Conservation (phyloP, 2,113 vertebrate species). For the Thalassarche chlororhynchos region DNA sequence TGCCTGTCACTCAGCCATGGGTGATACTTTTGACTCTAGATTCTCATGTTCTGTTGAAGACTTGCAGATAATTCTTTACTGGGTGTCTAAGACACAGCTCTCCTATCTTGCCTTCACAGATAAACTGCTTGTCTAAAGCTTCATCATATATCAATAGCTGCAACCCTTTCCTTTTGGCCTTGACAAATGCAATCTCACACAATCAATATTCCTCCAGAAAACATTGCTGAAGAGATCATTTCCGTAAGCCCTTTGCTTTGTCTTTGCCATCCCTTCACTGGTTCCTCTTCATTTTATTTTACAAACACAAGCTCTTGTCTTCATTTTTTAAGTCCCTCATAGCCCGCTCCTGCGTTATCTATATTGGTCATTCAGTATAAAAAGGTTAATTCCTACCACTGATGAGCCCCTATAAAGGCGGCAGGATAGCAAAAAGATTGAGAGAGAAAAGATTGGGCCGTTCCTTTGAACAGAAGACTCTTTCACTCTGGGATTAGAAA, state of each 20-base stretch:
- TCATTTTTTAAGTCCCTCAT: not conserved
- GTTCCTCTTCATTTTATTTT: not conserved
- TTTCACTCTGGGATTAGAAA: not conserved
- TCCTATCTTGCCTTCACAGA: not conserved
- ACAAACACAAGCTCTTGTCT: not conserved
- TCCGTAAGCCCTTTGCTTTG: not conserved
- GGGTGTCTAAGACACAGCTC: not conserved
- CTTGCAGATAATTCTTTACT: not conserved
- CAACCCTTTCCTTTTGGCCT: not conserved
- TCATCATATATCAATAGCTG: not conserved
- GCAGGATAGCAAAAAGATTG: not conserved
- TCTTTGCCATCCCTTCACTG: not conserved
- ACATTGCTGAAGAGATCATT: not conserved
- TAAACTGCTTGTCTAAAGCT: not conserved
- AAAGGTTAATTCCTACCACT: not conserved
- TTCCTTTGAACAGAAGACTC: not conserved
- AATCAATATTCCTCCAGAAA: slow-evolving; percentile 14
- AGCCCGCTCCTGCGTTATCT: not conserved
- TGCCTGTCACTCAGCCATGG: not conserved
- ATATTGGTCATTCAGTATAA: not conserved
- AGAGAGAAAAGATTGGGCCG: rapidly evolving
- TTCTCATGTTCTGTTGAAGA: not conserved
- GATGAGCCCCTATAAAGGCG: not conserved
- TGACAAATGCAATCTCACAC: not conserved
- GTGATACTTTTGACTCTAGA: not conserved